A percentile compares a stretch with the other conserved stretches of the same genome.
These are phyloP conservation scores for Nothoprocta pentlandii DNA, from an alignment of 2,113 vertebrate species.

Conservation along the genomic window DNA sequence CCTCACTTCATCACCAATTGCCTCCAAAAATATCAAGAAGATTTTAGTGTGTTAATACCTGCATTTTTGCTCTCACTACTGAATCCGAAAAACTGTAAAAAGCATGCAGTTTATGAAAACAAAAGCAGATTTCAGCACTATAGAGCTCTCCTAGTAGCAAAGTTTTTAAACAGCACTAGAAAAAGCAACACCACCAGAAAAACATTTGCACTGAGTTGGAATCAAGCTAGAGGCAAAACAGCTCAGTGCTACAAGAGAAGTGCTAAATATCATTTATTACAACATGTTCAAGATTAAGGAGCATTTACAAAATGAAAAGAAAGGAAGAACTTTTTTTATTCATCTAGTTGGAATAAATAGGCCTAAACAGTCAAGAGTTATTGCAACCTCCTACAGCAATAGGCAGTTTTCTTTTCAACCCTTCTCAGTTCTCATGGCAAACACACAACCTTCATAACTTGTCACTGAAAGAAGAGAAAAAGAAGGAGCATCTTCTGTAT, in stretches of 20 bases:
- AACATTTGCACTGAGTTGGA: background rate
- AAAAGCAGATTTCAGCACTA: background rate
- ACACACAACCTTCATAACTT: fast-evolving
- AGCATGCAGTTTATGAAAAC: background rate
- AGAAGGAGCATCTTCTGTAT: background rate
- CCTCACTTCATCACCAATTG: background rate
- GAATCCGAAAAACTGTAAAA: background rate
- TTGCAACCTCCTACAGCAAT: background rate
- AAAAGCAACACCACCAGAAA: background rate
- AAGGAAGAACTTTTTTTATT: background rate
- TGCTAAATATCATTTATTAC: background rate
- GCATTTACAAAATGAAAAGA: background rate
- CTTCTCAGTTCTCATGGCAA: background rate
- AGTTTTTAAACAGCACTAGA: background rate
- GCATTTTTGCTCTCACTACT: background rate
- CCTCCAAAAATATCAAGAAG: background rate
- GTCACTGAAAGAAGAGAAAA: background rate
- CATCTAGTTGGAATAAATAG: background rate
- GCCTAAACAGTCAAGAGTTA: background rate
- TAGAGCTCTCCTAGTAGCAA: background rate
- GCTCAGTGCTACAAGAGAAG: background rate
- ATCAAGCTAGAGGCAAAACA: background rate
- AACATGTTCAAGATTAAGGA: background rate
- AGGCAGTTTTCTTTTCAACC: background rate
- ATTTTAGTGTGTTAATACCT: background rate